phyloP scores from a whole-genome alignment of 2,888 invertebrate genomes.

The Euplexia lucipara region DNA sequence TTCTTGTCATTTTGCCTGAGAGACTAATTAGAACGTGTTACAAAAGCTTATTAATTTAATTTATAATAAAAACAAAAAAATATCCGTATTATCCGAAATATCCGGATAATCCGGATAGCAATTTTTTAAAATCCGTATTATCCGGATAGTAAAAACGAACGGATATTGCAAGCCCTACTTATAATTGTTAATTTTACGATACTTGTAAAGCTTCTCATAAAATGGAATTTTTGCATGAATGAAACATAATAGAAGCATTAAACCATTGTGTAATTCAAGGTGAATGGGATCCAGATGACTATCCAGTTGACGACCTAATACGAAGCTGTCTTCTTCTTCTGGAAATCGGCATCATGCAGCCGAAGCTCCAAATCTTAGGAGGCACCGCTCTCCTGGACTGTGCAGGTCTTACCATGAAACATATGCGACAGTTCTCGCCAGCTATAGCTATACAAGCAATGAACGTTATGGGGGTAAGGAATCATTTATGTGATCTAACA shows the following conservation, averaged over 20 bases:
- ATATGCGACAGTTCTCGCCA: slow-evolving; percentile 93
- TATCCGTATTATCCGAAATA: too few relatives aligned
- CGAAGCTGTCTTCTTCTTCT: slow-evolving; percentile 92
- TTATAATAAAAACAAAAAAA: too few relatives aligned
- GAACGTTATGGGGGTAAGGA: slow-evolving; percentile 93
- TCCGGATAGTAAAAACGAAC: too few relatives aligned
- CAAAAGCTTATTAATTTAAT: too few relatives aligned
- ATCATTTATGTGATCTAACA: not conserved
- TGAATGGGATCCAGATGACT: slow-evolving; percentile 93
- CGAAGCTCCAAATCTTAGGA: slow-evolving; percentile 94
- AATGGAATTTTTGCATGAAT: not conserved
- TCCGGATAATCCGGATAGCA: too few relatives aligned
- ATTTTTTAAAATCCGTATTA: too few relatives aligned
- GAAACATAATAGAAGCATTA: too few relatives aligned
- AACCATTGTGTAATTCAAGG: slow-evolving; percentile 80
- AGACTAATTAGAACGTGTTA: too few relatives aligned
- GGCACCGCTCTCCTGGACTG: slow-evolving; percentile 94
- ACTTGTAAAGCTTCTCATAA: not conserved
- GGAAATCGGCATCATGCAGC: slow-evolving; percentile 94
- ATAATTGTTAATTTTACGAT: slow-evolving; percentile 22
- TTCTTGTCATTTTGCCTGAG: too few relatives aligned
- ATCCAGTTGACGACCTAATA: slow-evolving; percentile 93
- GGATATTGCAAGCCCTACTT: too few relatives aligned
- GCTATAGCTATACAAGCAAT: slow-evolving; percentile 92
- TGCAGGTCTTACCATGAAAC: slow-evolving; percentile 92